Evolutionary conservation across 2,888 invertebrate genomes (phyloP).

Genomic region (Cataglyphis cursor): DNA sequence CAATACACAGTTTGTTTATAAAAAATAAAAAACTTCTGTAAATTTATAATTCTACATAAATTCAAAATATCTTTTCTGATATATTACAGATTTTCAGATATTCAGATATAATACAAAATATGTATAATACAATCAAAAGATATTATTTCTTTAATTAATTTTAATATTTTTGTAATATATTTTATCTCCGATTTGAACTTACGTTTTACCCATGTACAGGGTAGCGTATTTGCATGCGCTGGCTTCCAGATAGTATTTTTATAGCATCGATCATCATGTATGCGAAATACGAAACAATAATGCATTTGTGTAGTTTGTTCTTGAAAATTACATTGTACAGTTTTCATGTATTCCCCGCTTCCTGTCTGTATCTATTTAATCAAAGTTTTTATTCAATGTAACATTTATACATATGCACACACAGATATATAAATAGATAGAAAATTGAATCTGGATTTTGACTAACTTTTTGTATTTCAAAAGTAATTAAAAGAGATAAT

Average conservation of each 20-base stretch:
- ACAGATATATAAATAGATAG: background rate
- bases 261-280: slow-evolving; percentile 71
- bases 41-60: slow-evolving; percentile 6
- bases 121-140: background rate
- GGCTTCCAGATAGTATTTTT: slow-evolving; percentile 71
- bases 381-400: slow-evolving; percentile 13
- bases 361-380: background rate
- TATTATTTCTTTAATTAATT: background rate
- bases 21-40: background rate
- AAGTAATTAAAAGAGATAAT: background rate
- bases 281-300: slow-evolving; percentile 66
- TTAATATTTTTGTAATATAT: background rate
- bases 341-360: background rate
- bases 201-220: slow-evolving; percentile 69
- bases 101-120: no score
- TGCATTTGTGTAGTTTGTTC: slow-evolving; percentile 29
- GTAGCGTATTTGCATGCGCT: background rate
- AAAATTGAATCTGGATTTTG: background rate
- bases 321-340: slow-evolving; percentile 64
- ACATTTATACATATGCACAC: slow-evolving; percentile 6
- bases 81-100: no score
- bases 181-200: slow-evolving; percentile 13
- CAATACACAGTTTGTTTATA: background rate
- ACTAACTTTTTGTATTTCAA: background rate
- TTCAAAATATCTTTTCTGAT: background rate